Evolutionary conservation across 2,797 vertebrate genomes (phyloP), one percentile per base, ranked within the genome.

Genomic region (Threskiornis aethiopicus): DNA sequence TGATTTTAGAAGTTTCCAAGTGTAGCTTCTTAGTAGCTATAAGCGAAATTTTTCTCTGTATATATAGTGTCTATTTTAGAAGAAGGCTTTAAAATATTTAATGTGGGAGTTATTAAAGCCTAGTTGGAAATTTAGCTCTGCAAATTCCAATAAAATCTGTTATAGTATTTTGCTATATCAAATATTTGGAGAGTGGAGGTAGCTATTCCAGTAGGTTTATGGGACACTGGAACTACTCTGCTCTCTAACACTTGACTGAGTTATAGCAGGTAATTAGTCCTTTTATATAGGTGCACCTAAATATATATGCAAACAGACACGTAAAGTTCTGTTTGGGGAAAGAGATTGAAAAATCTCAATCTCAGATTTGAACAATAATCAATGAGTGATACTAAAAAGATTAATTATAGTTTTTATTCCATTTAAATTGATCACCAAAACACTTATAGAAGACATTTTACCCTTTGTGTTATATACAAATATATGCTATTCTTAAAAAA

Each of bases 261-360:
- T 58, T 82, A 21, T 16, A 64, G 41, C 31, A 83, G 21, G 9
- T 89, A 70, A 85, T 64, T 0, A 42, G 4, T 42, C 5, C 5
- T 67, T 75, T 65, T 58, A 12, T 62, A 39, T 59, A 13, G 16
- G 0, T 39, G 2, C 75, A 5, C 71, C 8, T 70, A 47, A 54
- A 35, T 37, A 29, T 6, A 11, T 12, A 26, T 9, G 31, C 4
- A 24, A 3, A 41, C 1, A 33, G 2, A 1, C n/a, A 57, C 11
- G 5, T 7, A 54, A 59, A 64, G 28, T 31, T 82, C 13, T 83
- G 1, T 73, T 69, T 62, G 16, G 31, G n/a, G 57, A 87, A 90
- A 64, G 14, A 80, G 13, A 54, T 2, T 70, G 9, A 85, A 77
- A 90, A 73, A 64, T 52, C 29, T 80, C 21, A n/a, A 0, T 57